phyloP scores from a whole-genome alignment of 1,140 invertebrate species.

The Tigriopus japonicus region DNA sequence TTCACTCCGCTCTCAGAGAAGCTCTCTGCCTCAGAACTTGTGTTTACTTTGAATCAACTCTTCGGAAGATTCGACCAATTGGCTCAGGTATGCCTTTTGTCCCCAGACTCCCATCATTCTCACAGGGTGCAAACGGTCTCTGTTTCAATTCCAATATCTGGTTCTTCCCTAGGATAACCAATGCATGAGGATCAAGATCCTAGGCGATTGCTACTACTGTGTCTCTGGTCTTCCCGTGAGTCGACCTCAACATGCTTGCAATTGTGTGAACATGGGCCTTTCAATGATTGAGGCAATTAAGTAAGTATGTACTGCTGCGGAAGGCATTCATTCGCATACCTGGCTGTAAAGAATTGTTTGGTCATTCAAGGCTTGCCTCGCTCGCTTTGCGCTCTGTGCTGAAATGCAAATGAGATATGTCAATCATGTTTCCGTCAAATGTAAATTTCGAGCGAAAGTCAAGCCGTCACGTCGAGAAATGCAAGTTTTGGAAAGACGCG shows the following conservation, averaged over 20 bases:
- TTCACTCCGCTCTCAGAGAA: constrained; percentile 85
- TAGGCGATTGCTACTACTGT: constrained; percentile 92
- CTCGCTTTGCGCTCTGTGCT: no score
- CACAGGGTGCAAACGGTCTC: no score
- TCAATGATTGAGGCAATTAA: constrained; percentile 91
- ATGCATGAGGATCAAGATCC: constrained; percentile 82
- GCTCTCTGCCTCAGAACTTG: constrained; percentile 78
- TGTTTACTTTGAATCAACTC: constrained; percentile 83
- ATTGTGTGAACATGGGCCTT: constrained; percentile 88
- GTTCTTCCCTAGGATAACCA: constrained; percentile 54
- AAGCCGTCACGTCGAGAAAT: no score
- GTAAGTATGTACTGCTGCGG: constrained; percentile 39
- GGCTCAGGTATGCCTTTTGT: constrained; percentile 46
- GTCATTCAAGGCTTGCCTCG: no score
- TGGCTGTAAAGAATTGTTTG: no score
- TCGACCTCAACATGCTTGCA: constrained; percentile 76
- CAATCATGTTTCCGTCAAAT: no score
- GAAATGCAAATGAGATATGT: no score
- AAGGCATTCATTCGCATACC: no score
- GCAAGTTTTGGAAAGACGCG: no score
- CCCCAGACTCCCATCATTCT: no score
- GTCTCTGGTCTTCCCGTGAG: constrained; percentile 80
- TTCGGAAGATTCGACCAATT: constrained; percentile 94
- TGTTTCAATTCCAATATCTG: neutral
- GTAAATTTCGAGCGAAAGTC: no score